A percentile compares a stretch with the other conserved stretches of the same genome.
These are phyloP conservation scores for Trematocara zebra DNA, from an alignment of 2,113 vertebrate genomes.

Conservation along the genomic window DNA sequence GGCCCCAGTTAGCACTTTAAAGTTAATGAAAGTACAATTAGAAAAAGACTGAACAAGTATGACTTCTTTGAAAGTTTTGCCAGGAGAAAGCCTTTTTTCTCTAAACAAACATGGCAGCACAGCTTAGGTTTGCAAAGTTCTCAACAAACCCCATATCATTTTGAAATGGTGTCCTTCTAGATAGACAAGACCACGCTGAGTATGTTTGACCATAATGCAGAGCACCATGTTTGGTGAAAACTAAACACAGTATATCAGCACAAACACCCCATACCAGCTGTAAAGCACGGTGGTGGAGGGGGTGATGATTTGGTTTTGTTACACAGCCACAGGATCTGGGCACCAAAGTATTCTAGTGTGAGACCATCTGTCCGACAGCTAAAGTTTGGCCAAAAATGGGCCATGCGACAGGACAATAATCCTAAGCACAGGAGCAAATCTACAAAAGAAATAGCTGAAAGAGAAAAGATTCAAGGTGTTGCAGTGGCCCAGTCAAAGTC, in stretches of 20 bases:
- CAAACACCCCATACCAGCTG: background rate
- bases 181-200: background rate
- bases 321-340: background rate
- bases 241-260: background rate
- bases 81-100: background rate
- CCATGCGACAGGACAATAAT: background rate
- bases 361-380: background rate
- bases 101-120: background rate
- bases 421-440: background rate
- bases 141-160: background rate
- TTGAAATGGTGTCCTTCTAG: background rate
- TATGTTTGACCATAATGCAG: background rate
- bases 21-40: background rate
- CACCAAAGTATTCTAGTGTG: background rate
- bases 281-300: background rate
- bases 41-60: background rate
- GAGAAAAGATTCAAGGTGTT: background rate
- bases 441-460: background rate
- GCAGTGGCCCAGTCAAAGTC: background rate
- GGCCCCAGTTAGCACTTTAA: background rate
- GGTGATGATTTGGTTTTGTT: background rate
- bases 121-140: background rate
- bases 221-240: background rate
- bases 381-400: background rate
- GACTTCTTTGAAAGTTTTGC: background rate